Evolutionary conservation across 2,797 vertebrate species (phyloP).

Genomic region (Peromyscus aztecus): DNA sequence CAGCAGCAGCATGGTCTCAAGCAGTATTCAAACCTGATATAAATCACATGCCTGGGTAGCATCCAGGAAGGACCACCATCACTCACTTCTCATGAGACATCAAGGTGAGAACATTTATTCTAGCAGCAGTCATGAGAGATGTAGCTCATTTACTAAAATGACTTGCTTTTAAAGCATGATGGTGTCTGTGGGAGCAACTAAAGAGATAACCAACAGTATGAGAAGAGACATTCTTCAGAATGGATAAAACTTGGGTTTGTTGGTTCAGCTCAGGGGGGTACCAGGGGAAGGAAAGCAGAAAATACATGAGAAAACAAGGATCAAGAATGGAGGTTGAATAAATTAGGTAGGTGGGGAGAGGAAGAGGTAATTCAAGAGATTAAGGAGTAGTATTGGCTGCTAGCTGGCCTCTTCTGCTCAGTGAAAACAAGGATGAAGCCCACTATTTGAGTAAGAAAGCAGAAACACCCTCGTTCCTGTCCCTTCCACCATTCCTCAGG

Average conservation of each 20-base stretch:
- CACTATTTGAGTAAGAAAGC: not conserved
- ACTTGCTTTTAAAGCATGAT: conserved; percentile 55
- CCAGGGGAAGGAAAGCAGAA: not conserved
- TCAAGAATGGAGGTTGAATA: not conserved
- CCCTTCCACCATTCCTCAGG: not conserved
- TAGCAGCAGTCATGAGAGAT: conserved; percentile 47
- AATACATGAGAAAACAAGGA: not conserved
- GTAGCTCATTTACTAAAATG: conserved; percentile 41
- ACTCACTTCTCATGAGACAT: conserved; percentile 45
- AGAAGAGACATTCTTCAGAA: not conserved
- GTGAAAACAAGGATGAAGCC: not conserved
- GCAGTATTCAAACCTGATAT: not conserved
- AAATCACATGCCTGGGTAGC: conserved; percentile 31
- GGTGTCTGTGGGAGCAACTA: not conserved
- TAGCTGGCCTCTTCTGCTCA: not conserved
- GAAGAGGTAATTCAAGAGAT: not conserved
- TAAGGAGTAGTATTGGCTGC: not conserved
- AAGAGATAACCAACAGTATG: not conserved
- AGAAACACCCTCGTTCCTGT: not conserved
- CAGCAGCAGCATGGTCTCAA: not conserved
- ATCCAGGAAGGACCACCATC: not conserved
- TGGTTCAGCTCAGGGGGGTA: not conserved
- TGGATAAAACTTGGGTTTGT: conserved; percentile 1
- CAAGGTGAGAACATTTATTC: conserved; percentile 61
- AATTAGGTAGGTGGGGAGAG: not conserved